A percentile compares a stretch with the other conserved stretches of the same genome.
Conservation (phyloP, 2,888 invertebrate species). For the Hemithea aestivaria region DNA sequence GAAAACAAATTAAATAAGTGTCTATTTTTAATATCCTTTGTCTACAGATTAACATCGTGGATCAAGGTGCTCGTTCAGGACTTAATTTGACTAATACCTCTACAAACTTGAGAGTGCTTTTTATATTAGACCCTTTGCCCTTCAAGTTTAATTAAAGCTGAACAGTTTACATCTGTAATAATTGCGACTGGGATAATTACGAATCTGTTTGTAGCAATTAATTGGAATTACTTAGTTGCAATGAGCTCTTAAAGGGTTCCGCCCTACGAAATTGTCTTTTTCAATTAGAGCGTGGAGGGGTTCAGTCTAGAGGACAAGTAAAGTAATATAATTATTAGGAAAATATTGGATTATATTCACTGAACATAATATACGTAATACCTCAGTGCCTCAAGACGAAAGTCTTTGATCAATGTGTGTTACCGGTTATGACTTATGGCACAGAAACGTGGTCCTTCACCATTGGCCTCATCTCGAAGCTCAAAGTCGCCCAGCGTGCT, state of each 20-base stretch:
- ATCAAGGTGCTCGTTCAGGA: neutral
- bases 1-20: too few relatives aligned
- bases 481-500: too few relatives aligned
- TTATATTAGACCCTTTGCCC: conserved; percentile 49
- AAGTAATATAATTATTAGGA: too few relatives aligned
- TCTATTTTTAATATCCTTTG: too few relatives aligned
- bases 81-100: conserved; percentile 1
- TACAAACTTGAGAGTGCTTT: conserved; percentile 35
- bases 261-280: conserved; percentile 23
- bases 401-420: too few relatives aligned
- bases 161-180: conserved; percentile 66
- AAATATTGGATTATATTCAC: too few relatives aligned
- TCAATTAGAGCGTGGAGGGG: conserved; percentile 16
- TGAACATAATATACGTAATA: too few relatives aligned
- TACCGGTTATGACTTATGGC: too few relatives aligned
- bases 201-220: conserved; percentile 54
- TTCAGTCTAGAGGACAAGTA: neutral
- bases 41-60: too few relatives aligned
- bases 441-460: too few relatives aligned
- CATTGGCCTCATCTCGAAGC: too few relatives aligned
- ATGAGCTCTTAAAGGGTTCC: conserved; percentile 24
- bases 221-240: conserved; percentile 41
- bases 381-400: too few relatives aligned
- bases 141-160: conserved; percentile 63
- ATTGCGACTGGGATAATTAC: conserved; percentile 48